These are phyloP conservation scores for pig (Sus scrofa) DNA, from an alignment of 2,113 vertebrate species.

Conservation along the genomic window T2T-Sscrofa CM000819.6:73541001-73541500, in stretches of 20 bases:
- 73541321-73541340: background rate
- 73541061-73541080: conserved; percentile 15
- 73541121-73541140: background rate
- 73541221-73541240: background rate
- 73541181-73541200: background rate
- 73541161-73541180: background rate
- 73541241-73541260: background rate
- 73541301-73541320: background rate
- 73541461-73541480: background rate
- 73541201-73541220: background rate
- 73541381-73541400: background rate
- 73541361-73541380: background rate
- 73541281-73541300: background rate
- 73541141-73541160: background rate
- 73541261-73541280: background rate
- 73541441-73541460: background rate
- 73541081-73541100: background rate
- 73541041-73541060: background rate
- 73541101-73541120: conserved; percentile 28
- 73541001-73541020: background rate
- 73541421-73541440: background rate
- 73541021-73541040: background rate
- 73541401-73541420: background rate
- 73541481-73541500: background rate
- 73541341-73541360: background rate